Base-by-base conservation (phyloP, 2,797 vertebrate genomes). In the Betta splendens region DNA sequence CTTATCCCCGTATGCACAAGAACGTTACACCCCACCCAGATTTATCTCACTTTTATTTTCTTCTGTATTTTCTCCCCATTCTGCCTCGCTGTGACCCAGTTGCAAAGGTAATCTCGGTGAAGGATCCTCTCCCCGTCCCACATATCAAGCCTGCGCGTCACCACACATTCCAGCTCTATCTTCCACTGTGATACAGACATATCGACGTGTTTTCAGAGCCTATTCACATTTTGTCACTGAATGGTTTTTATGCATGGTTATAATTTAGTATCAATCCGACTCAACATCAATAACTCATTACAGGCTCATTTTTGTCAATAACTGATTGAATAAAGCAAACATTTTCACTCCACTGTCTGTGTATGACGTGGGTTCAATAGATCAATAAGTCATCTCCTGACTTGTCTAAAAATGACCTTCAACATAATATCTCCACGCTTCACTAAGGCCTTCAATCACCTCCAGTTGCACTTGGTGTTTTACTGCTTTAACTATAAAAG, bases 1-100 rank as follows among this genome's bases (percentile, higher is more conserved):
- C 80, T 85, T 74, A 83, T 85, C 73, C 79, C 77, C 61, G 28
- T 68, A 86, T 51, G 54, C 73, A 69, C n/a, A n/a, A n/a, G n/a
- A 46, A 84, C 61, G 54, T 69, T 45, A 51, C 28, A 73, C 44
- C 16, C 45, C 58, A 63, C 58, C 58, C 64, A 55, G 72, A 76
- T 76, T 77, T 59, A 83, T 83, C 72, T 75, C 40, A 9, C 10
- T 53, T 72, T 57, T 54, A 40, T 55, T 64, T 75, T 42, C 37
- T 36, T 35, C 32, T 57, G 8, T 39, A 12, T 51, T 38, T 55
- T 44, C 21, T 26, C 57, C 28, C 54, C 28, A 28, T 5, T 58
- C 33, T 60, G 12, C 43, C 25, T 45, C 5, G 2, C 57, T 54
- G 38, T 77, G 78, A 78, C 75, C 73, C 53, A 70, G 44, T 80